phyloP scores from a whole-genome alignment of 2,113 vertebrate species.

The Chelonoidis abingdonii region DNA sequence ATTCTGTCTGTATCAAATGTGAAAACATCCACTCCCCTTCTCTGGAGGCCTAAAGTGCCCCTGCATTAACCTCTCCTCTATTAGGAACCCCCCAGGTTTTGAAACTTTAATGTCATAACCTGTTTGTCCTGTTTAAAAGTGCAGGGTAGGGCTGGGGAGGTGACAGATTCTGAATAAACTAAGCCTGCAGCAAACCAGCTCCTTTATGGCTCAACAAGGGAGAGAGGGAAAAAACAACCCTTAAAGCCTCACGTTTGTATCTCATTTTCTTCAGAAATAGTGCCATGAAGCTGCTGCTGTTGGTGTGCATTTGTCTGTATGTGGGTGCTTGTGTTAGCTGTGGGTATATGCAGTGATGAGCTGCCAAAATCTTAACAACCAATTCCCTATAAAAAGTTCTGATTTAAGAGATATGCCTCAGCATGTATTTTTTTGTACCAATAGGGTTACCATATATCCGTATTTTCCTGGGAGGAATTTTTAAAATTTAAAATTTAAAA shows the following conservation, averaged over 20 bases:
- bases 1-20: neutral
- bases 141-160: slow-evolving; percentile 51
- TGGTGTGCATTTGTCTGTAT: accelerated
- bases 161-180: slow-evolving; percentile 53
- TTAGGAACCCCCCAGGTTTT: slow-evolving; percentile 23
- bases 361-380: no score
- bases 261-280: neutral
- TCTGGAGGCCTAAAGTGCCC: slow-evolving; percentile 38
- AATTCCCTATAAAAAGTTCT: no score
- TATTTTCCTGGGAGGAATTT: no score
- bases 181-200: slow-evolving; percentile 18
- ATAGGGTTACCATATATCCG: no score
- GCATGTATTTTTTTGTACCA: no score
- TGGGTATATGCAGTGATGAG: neutral
- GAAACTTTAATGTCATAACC: slow-evolving; percentile 66
- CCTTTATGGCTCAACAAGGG: slow-evolving; percentile 29
- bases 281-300: neutral
- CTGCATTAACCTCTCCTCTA: slow-evolving; percentile 47
- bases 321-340: neutral
- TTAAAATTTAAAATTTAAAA: no score
- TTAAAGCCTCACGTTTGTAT: slow-evolving; percentile 16
- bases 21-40: slow-evolving; percentile 39
- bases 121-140: slow-evolving; percentile 73
- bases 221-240: neutral
- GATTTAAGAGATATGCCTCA: no score